Base-by-base conservation (phyloP, 1,140 invertebrate species). In the Piezodorus guildinii region DNA sequence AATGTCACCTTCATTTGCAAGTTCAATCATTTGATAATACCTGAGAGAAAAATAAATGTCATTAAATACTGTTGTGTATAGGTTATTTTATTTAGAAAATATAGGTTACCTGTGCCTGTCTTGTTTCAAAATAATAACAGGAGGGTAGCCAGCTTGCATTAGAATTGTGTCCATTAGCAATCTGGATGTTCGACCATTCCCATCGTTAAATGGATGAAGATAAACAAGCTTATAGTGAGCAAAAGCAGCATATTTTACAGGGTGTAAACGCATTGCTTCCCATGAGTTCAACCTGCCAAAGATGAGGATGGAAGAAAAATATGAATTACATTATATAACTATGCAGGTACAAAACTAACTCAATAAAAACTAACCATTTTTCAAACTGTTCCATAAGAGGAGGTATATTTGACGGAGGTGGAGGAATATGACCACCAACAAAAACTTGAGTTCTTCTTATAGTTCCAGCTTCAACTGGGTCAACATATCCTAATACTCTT, bases 141-240 rank as follows among this genome's bases (percentile, higher is more conserved):
- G 94, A 4, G 95, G 95, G 77, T 90, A 98, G 0, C 94, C 95
- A n/a, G 91, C 89, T 75, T 92, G 88, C 90, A 98, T 96, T n/a
- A 98, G 78, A 65, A 98, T 86, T 65, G 95, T 81, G 74, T 98
- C 98, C 94, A 98, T 98, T 0, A 98, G 77, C 10, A 98, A 78
- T 45, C 95, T 77, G 3, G 93, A 93, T 0, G 95, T 98, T 70
- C 96, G 80, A 0, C 95, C 96, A 74, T 98, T 98, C 30, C 94
- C 94, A 75, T 94, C 90, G 0, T 84, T 81, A 74, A 94, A 94
- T 0, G 91, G 91, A 79, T 98, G 94, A 68, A 97, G 95, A 70
- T 90, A 87, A 0, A 97, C 95, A 59, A 98, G 74, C 77, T 96
- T 96, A 75, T 97, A 98, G 77, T 98, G 95, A 0, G 94, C 93